Percentiles rank a stretch among this genome's conserved stretches.
phyloP scores from a whole-genome alignment of 2,113 vertebrate species.

The Rattus norvegicus region GRCr8 NC_086029.1:56707001-56707500 shows the following conservation, averaged over 20 bases:
- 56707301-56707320: not conserved
- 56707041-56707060: slow-evolving; percentile 41
- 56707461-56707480: not conserved
- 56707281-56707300: not conserved
- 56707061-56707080: not conserved
- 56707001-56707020: too few species aligned
- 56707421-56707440: not conserved
- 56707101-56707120: not conserved
- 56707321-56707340: not conserved
- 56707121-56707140: not conserved
- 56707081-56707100: not conserved
- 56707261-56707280: not conserved
- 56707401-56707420: not conserved
- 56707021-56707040: not conserved
- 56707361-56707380: not conserved
- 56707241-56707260: slow-evolving; percentile 22
- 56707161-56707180: too few species aligned
- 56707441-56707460: not conserved
- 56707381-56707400: not conserved
- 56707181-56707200: not conserved
- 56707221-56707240: not conserved
- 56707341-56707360: not conserved
- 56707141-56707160: not conserved
- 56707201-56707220: not conserved
- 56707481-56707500: not conserved